Base-by-base conservation (phyloP, 1,140 invertebrate genomes). In the Hestina assimilis region DNA sequence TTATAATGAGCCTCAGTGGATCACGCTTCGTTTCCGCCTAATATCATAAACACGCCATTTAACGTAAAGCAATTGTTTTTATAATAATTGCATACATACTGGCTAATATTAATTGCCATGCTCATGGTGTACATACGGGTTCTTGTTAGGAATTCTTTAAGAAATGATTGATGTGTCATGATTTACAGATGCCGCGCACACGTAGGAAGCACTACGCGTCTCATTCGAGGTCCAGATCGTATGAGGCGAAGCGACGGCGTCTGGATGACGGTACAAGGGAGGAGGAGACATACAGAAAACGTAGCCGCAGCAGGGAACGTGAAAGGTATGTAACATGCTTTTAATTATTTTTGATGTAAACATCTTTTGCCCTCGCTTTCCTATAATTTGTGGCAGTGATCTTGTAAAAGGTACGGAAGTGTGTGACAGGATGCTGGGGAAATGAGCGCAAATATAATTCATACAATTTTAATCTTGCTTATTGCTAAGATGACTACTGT, bases 151-250 rank as follows among this genome's bases (percentile, higher is more conserved):
- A 21, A 0, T 43, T 35, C 1, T 21, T 4, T 45, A 4, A 23
- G 21, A 28, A 20, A 45, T 38, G 15, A 38, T 8, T 6, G 15
- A 50, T 42, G 33, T 48, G 11, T 21, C 17, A 47, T 41, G 33
- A 12, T 69, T 91, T 92, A 3, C 85, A 95, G 94, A 95, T 95
- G 94, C 94, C 94, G 65, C 91, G 93, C 72, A 93, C 92, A 67
- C 91, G 93, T 60, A 93, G 94, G 87, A 93, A 93, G 89, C 93
- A 94, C 79, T 93, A 94, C 67, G 92, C 91, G 26, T 93, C 93
- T 43, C 92, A 92, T 63, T 93, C 93, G 50, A 72, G 87, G 5
- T 89, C 87, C 0, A 65, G 82, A 9, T 87, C 90, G 2, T 90
- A 90, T 50, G 90, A 90, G 50, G 89, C 89, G 24, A 91, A 91